Evolutionary conservation across 1,140 invertebrate genomes (phyloP), one percentile per base, ranked within the genome.

Genomic region (Arctopsyche grandis): DNA sequence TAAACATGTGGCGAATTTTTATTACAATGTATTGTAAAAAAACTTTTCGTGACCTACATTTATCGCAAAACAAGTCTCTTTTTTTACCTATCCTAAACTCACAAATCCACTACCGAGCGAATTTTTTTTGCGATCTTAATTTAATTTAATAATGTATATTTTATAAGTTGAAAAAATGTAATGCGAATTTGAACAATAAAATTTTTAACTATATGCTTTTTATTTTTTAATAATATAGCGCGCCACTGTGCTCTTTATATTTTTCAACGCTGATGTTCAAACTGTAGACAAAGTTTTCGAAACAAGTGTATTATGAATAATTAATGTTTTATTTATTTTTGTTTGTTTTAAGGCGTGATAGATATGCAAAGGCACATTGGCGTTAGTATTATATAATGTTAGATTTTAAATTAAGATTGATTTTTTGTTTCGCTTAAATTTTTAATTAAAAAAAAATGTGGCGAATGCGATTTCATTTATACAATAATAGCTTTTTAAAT

Each of bases 351-450:
- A 66, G 63, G 63, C 63, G 63, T 66, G 63, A 66, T 66, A 66
- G 22, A 26, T 66, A 66, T 66, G 63, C 63, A 66, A 66, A 66
- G 63, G 63, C 63, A 66, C 63, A 66, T 22, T 26, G 63, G 63
- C 63, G 63, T 66, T 26, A 14, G 4, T 12, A 52, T 26, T 26
- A 60, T 3, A 60, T 60, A 0, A 60, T 21, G 21, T 60, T 60
- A 16, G 7, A 60, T 60, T 26, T 4, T 66, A 22, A 19, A 21
- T 26, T 66, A 22, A 3, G 14, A 66, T 26, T 26, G 12, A 52
- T 14, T 52, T 38, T n/a, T 46, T 46, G 44, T 12, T 46, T 5
- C 5, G 12, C 12, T 46, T 46, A 46, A 46, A 46, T 46, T 63
- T 22, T 16, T 63, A 63, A 22, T 1, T 63, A 5, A 5, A 24